Evolutionary conservation across 1,140 invertebrate species (phyloP).

Genomic region (Dolichoris vasculosae): DNA sequence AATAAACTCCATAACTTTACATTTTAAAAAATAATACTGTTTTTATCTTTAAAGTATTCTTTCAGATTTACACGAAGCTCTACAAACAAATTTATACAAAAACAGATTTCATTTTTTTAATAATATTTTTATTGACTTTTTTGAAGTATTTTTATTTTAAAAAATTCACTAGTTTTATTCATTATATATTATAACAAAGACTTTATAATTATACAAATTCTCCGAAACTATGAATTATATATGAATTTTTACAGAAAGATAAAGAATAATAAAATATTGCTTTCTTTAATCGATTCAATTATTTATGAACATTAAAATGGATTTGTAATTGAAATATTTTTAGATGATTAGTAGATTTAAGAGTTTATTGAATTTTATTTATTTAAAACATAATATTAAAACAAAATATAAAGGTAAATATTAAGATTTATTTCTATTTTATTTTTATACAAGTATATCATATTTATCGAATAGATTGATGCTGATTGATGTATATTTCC

Average conservation of each 20-base stretch:
- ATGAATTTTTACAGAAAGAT: neutral
- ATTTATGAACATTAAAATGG: neutral
- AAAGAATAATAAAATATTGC: neutral
- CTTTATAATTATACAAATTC: slow-evolving; percentile 6
- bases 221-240: neutral
- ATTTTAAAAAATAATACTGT: neutral
- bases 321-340: neutral
- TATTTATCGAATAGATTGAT: too few relatives aligned
- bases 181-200: neutral
- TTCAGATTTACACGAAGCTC: neutral
- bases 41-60: neutral
- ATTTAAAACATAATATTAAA: too few relatives aligned
- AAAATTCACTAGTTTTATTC: slow-evolving; percentile 6
- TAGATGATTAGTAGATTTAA: neutral
- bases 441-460: too few relatives aligned
- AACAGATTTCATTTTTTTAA: slow-evolving; percentile 14
- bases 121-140: too few relatives aligned
- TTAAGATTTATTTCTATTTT: too few relatives aligned
- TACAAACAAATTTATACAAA: slow-evolving; percentile 17
- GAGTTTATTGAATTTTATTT: too few relatives aligned
- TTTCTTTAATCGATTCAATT: neutral
- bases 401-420: too few relatives aligned
- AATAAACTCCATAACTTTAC: neutral
- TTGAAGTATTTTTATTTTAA: slow-evolving; percentile 13
- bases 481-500: too few relatives aligned